These are phyloP conservation scores for Lamellibrachia columna DNA, from an alignment of 2,888 invertebrate genomes.

Conservation along the genomic window DNA sequence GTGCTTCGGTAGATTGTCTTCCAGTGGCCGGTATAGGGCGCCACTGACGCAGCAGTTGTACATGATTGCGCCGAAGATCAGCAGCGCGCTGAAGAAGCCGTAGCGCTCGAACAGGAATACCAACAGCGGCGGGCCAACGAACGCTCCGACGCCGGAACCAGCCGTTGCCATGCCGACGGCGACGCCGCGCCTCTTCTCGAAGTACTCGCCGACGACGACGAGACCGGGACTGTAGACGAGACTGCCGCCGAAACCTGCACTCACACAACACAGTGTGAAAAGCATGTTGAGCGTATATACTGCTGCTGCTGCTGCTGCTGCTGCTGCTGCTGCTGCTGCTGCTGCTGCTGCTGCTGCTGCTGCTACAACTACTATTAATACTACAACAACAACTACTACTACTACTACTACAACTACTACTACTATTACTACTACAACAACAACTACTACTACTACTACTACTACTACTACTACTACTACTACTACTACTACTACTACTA, in stretches of 20 bases:
- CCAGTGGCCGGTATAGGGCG: constrained; percentile 24
- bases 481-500: no score
- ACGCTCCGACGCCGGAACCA: constrained; percentile 26
- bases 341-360: no score
- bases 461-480: no score
- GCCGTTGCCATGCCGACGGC: constrained; percentile 18
- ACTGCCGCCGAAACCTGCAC: constrained; percentile 26
- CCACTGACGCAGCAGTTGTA: constrained; percentile 24
- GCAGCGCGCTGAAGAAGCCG: constrained; percentile 26
- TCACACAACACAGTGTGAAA: not conserved
- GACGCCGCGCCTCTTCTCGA: constrained; percentile 22
- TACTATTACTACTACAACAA: no score
- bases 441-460: no score
- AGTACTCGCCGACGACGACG: constrained; percentile 28
- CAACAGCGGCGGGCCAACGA: constrained; percentile 25
- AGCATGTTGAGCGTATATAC: not conserved
- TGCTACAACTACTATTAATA: no score
- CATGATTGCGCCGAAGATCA: constrained; percentile 22
- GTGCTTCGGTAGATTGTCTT: not conserved
- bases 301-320: no score
- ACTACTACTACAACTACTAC: no score
- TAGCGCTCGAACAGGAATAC: constrained; percentile 25
- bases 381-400: no score
- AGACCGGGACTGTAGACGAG: constrained; percentile 26
- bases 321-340: no score